Conservation (phyloP, 1,140 invertebrate species). For the Drosophila virilis region DNA sequence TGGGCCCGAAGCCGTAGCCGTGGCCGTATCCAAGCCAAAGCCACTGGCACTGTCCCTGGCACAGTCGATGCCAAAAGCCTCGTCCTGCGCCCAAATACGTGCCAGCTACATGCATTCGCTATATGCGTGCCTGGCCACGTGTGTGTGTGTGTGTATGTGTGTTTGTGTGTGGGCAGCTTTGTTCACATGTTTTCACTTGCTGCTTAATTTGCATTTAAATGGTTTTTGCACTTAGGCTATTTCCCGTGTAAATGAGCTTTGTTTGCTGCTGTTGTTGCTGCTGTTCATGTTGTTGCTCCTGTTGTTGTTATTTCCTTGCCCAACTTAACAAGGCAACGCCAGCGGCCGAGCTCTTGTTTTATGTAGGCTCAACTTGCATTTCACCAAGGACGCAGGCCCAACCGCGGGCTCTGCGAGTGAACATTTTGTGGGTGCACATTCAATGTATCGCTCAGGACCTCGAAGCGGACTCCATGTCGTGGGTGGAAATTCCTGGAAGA, state of each 20-base stretch:
- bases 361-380: conserved; percentile 58
- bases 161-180: conserved; percentile 54
- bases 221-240: conserved; percentile 83
- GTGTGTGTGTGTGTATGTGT: conserved; percentile 20
- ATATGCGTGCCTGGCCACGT: conserved; percentile 20
- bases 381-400: conserved; percentile 46
- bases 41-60: conserved; percentile 32
- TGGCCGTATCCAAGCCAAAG: conserved; percentile 37
- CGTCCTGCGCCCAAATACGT: conserved; percentile 33
- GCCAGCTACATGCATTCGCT: conserved; percentile 43
- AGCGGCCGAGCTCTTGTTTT: conserved; percentile 56
- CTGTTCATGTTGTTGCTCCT: conserved; percentile 46
- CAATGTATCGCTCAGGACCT: conserved; percentile 13
- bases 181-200: conserved; percentile 83
- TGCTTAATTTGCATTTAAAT: conserved; percentile 84
- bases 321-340: conserved; percentile 43
- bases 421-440: conserved; percentile 30
- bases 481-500: conserved; percentile 10
- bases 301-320: conserved; percentile 28
- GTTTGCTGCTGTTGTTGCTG: conserved; percentile 50
- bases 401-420: background rate
- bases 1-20: conserved; percentile 22
- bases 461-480: background rate
- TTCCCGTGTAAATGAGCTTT: conserved; percentile 84
- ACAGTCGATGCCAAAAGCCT: conserved; percentile 25